These are phyloP conservation scores for Pelusios castaneus DNA, from an alignment of 2,113 vertebrate genomes.

Conservation along the genomic window DNA sequence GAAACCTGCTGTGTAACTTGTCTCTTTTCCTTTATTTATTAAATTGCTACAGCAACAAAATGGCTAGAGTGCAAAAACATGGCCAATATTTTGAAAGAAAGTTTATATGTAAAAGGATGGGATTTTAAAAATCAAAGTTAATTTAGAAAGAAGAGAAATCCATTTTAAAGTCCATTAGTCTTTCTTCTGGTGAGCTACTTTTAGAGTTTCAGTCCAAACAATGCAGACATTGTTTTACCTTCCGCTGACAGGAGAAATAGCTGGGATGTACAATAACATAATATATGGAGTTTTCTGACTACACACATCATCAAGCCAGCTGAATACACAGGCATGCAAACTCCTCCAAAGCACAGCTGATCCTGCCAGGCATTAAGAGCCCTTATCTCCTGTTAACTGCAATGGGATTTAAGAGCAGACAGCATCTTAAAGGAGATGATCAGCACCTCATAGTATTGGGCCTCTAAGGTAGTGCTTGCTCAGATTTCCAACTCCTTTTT, in stretches of 20 bases:
- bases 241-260: conserved; percentile 31
- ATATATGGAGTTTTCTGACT: background rate
- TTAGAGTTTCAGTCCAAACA: background rate
- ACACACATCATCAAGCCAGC: conserved; percentile 31
- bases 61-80: fast-evolving
- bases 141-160: background rate
- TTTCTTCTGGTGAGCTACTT: background rate
- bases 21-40: background rate
- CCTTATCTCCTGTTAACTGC: background rate
- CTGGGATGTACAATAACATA: conserved; percentile 15
- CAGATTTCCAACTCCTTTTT: conserved; percentile 47
- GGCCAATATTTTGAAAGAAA: background rate
- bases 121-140: background rate
- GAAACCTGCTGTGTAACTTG: background rate
- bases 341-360: conserved; percentile 1
- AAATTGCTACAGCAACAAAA: background rate
- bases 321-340: background rate
- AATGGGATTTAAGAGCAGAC: conserved; percentile 36
- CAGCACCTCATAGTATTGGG: background rate
- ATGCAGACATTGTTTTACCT: conserved; percentile 15
- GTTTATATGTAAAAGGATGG: background rate
- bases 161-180: background rate
- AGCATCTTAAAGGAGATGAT: conserved; percentile 23
- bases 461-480: background rate
- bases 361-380: conserved; percentile 12